These are phyloP conservation scores for Potamilus streckersoni DNA, from an alignment of 1,140 invertebrate species.

Conservation along the genomic window DNA sequence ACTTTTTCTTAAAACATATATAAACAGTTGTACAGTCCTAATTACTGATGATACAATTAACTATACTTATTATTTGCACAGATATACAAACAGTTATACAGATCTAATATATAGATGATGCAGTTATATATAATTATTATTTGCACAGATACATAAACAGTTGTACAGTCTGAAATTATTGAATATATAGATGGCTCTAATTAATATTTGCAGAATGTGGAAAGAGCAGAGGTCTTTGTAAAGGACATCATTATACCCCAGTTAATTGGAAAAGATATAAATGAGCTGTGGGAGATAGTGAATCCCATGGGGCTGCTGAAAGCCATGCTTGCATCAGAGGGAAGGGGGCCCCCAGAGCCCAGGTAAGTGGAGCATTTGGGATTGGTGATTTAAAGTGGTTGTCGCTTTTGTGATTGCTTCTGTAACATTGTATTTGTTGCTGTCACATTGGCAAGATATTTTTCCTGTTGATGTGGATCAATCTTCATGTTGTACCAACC, in stretches of 20 bases:
- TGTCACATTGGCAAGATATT: too few relatives aligned
- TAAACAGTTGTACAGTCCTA: too few relatives aligned
- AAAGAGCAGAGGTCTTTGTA: constrained; percentile 80
- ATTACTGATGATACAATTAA: neutral
- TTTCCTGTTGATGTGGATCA: too few relatives aligned
- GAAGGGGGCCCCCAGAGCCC: constrained; percentile 76
- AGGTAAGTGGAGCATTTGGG: constrained; percentile 64
- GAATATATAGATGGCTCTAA: neutral
- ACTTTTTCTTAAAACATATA: neutral
- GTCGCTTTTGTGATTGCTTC: too few relatives aligned
- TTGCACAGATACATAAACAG: neutral
- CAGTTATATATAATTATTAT: constrained; percentile 5
- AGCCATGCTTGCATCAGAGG: constrained; percentile 72
- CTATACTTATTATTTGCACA: constrained; percentile 33
- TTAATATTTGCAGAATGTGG: constrained; percentile 65
- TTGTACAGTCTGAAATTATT: too few relatives aligned
- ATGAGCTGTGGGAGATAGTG: constrained; percentile 80
- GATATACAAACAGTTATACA: too few relatives aligned
- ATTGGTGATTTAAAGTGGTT: neutral
- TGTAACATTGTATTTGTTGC: too few relatives aligned
- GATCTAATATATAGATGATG: too few relatives aligned
- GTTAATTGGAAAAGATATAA: constrained; percentile 83
- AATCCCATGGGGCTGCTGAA: constrained; percentile 80
- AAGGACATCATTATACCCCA: constrained; percentile 87
- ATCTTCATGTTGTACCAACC: too few relatives aligned